phyloP scores from a whole-genome alignment of 1,140 invertebrate genomes.

The Drosophila lacteicornis region DNA sequence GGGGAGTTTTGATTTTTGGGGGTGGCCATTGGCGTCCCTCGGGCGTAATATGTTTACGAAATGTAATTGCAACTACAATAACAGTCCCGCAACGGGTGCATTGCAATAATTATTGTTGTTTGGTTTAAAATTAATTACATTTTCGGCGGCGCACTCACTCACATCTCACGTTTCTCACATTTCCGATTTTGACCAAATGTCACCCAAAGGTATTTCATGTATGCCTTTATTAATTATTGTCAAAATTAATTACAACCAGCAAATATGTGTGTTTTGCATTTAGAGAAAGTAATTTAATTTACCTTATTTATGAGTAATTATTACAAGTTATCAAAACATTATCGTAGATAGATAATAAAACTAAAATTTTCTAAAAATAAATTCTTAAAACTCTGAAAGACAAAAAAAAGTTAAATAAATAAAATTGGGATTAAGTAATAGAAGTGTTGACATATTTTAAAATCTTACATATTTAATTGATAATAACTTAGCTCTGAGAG shows the following conservation, averaged over 20 bases:
- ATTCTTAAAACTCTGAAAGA: too few relatives aligned
- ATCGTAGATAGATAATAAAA: not conserved
- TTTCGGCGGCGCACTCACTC: constrained; percentile 29
- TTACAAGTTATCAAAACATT: not conserved
- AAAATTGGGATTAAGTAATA: too few relatives aligned
- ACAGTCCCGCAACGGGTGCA: constrained; percentile 19
- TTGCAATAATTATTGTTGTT: constrained; percentile 66
- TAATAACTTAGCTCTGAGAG: too few relatives aligned
- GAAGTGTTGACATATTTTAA: too few relatives aligned
- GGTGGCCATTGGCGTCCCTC: constrained; percentile 36
- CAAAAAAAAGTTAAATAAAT: too few relatives aligned
- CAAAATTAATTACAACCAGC: constrained; percentile 34
- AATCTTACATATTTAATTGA: too few relatives aligned
- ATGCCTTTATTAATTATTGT: constrained; percentile 48
- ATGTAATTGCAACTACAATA: constrained; percentile 69
- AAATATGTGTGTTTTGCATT: not conserved
- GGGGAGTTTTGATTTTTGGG: not conserved
- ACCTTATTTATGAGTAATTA: not conserved
- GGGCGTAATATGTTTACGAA: constrained; percentile 63
- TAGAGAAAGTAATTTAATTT: constrained; percentile 3
- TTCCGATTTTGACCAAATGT: constrained; percentile 40
- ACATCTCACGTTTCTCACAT: constrained; percentile 30
- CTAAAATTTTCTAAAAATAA: too few relatives aligned
- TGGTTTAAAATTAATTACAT: constrained; percentile 70
- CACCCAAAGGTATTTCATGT: constrained; percentile 40